phyloP scores from a whole-genome alignment of 2,113 vertebrate species.

The Oriolus oriolus region DNA sequence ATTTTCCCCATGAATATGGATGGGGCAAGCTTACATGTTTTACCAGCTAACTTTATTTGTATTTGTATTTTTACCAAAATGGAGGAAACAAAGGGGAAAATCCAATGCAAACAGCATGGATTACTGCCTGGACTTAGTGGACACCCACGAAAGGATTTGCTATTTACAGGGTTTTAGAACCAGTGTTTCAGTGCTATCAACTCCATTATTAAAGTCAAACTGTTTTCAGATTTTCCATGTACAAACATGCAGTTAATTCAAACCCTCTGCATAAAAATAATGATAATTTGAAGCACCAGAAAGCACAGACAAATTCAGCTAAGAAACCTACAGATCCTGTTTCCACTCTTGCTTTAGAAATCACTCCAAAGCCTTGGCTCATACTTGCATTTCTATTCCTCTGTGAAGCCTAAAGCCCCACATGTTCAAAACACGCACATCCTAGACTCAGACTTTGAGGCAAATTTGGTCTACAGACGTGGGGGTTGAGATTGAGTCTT shows the following conservation, averaged over 20 bases:
- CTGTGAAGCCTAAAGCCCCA: neutral
- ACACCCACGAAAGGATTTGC: neutral
- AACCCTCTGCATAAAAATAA: neutral
- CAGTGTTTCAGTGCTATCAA: neutral
- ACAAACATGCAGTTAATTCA: neutral
- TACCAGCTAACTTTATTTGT: neutral
- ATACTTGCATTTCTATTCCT: neutral
- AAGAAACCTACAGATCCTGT: neutral
- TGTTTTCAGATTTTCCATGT: neutral
- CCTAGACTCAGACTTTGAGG: neutral
- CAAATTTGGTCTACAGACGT: neutral
- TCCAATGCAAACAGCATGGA: neutral
- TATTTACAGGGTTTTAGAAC: neutral
- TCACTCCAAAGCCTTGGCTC: neutral
- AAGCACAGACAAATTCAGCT: neutral
- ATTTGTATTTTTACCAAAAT: neutral
- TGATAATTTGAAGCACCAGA: neutral
- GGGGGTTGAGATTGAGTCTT: neutral
- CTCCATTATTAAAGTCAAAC: neutral
- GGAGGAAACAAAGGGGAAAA: neutral
- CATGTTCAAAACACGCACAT: neutral
- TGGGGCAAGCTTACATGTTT: neutral
- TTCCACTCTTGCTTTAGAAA: neutral
- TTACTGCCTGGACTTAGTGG: neutral
- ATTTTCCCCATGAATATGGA: neutral